These are phyloP conservation scores for Bradypodion pumilum DNA, from an alignment of 2,797 vertebrate species.

Conservation along the genomic window DNA sequence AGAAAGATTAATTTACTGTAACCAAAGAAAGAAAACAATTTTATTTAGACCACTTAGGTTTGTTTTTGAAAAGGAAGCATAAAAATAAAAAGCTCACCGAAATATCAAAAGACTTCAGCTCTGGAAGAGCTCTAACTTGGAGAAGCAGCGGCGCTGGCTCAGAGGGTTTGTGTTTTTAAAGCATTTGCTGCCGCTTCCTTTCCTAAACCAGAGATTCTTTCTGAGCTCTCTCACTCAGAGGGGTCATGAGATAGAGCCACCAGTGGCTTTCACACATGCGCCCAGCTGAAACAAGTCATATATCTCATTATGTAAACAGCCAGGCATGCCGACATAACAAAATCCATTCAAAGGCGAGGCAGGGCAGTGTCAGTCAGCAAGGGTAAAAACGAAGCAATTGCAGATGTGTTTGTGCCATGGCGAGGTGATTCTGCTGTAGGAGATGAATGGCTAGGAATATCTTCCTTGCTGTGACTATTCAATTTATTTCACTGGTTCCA, in stretches of 20 bases:
- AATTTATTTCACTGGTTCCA: background rate
- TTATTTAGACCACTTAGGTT: background rate
- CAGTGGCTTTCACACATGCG: background rate
- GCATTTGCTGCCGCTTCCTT: background rate
- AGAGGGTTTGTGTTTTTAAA: background rate
- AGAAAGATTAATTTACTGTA: background rate
- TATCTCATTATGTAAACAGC: background rate
- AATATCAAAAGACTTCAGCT: background rate
- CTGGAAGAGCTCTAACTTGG: background rate
- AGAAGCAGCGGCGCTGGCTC: background rate
- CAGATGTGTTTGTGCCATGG: background rate
- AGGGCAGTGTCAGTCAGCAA: background rate
- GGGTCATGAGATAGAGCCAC: background rate
- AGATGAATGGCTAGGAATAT: background rate
- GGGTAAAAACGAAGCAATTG: background rate
- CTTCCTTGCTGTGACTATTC: background rate
- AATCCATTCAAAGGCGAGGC: background rate
- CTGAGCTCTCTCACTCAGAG: background rate
- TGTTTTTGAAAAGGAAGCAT: no score
- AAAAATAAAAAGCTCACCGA: no score
- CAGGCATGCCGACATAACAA: background rate
- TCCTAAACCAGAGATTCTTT: constrained; percentile 33
- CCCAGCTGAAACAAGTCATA: rapidly evolving
- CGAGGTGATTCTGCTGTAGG: background rate
- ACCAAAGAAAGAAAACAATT: background rate